Evolutionary conservation across 2,888 invertebrate genomes (phyloP), one percentile per base, ranked within the genome.

Genomic region (Apomyelois bistriatella): DNA sequence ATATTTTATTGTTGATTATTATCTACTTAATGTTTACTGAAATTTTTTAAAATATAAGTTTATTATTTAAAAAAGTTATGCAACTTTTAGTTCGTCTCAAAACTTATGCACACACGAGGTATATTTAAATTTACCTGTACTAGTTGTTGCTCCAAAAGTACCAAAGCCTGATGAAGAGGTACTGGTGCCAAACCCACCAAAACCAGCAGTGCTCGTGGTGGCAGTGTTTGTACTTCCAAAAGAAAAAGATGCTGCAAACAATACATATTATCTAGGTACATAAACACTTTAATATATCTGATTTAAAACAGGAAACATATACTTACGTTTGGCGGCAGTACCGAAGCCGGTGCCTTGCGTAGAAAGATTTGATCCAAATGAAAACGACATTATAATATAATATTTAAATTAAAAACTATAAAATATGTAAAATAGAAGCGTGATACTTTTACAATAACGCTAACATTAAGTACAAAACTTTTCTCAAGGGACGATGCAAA

Each of bases 291-390:
- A n/a, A n/a, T n/a, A n/a, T n/a, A n/a, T n/a, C n/a, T n/a, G n/a
- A 22, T 22, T 22, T 5, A 3, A 22, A 3, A 32, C 32, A 32
- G 32, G 8, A 32, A 10, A 9, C 7, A 8, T 9, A 43, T 12
- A 78, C 91, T 90, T 79, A 93, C 93, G 92, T 88, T 93, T 93
- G 15, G 92, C 84, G 58, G 91, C 85, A 46, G 90, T 77, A 12
- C 92, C 92, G 56, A 92, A 86, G 32, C 77, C 76, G 40, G 82
- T 65, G 57, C 76, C 76, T 68, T 83, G 85, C 1, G 84, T 67
- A 52, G 77, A 67, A 48, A 83, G 68, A 55, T 73, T 76, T 10
- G 82, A 72, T 52, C 86, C 85, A 72, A 88, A 89, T 41, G 85
- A 79, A 71, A 88, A 87, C 37, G 89, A 77, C 89, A 89, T 43